Evolutionary conservation across 1,140 invertebrate genomes (phyloP).

Genomic region (Trichogramma pretiosum): DNA sequence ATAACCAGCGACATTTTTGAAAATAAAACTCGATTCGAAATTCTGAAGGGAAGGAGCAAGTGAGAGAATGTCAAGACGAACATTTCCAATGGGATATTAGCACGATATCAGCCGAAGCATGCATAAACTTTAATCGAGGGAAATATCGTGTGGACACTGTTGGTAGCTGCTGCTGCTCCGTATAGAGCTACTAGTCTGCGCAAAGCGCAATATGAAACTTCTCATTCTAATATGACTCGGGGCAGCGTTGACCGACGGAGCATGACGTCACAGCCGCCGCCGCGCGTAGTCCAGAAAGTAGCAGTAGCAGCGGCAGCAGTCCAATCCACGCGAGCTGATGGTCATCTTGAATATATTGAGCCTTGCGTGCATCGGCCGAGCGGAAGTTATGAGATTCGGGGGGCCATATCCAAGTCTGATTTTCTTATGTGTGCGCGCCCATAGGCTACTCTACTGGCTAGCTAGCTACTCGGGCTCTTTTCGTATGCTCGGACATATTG

Average conservation of each 20-base stretch:
- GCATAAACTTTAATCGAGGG: conserved; percentile 33
- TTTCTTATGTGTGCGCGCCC: conserved; percentile 25
- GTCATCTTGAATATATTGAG: conserved; percentile 47
- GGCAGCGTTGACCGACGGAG: conserved; percentile 42
- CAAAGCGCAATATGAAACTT: conserved; percentile 39
- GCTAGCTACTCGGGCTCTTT: not conserved
- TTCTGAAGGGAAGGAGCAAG: conserved; percentile 2
- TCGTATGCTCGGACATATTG: no score
- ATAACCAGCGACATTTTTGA: no score
- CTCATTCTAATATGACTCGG: conserved; percentile 43
- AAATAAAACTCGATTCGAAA: no score
- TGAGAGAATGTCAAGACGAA: not conserved
- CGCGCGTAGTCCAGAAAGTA: conserved; percentile 21
- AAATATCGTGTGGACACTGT: conserved; percentile 26
- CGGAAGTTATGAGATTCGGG: conserved; percentile 46
- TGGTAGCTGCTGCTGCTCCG: conserved; percentile 25
- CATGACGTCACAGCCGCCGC: conserved; percentile 42
- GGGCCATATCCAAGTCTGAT: conserved; percentile 25
- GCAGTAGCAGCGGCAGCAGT: not conserved
- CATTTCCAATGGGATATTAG: conserved; percentile 32
- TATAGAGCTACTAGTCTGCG: no score
- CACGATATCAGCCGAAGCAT: conserved; percentile 32
- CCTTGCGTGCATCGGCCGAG: conserved; percentile 35
- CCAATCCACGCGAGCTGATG: conserved; percentile 21
- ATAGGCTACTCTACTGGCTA: conserved; percentile 14